phyloP scores from a whole-genome alignment of 2,113 vertebrate species.

The Rousettus leschenaultii region DNA sequence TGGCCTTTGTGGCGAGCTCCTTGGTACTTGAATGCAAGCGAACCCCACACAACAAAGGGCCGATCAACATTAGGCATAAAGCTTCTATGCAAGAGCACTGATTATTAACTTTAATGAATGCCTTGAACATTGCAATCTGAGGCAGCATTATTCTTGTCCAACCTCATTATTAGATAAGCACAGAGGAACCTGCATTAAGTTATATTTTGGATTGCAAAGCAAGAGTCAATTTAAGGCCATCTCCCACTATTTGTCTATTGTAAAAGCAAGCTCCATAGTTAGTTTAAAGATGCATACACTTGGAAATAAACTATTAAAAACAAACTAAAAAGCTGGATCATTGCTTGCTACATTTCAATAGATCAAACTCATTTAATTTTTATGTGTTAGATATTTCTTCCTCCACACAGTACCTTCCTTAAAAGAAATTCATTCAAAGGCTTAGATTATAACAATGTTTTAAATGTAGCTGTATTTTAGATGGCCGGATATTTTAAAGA shows the following conservation, averaged over 20 bases:
- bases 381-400: constrained; percentile 3
- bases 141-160: constrained; percentile 64
- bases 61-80: constrained; percentile 60
- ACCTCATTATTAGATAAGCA: constrained; percentile 77
- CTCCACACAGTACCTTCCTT: neutral
- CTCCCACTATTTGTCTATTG: constrained; percentile 50
- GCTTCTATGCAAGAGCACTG: constrained; percentile 69
- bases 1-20: constrained; percentile 72
- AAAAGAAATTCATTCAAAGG: constrained; percentile 26
- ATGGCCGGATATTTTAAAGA: neutral
- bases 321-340: constrained; percentile 31
- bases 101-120: constrained; percentile 78
- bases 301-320: constrained; percentile 52
- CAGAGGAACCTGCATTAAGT: constrained; percentile 67
- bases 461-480: neutral
- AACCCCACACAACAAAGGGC: constrained; percentile 61
- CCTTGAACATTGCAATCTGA: constrained; percentile 67
- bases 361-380: constrained; percentile 34
- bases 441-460: neutral
- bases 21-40: constrained; percentile 65
- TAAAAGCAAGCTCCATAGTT: constrained; percentile 59
- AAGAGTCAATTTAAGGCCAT: constrained; percentile 64
- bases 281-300: constrained; percentile 17
- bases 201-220: constrained; percentile 70
- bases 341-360: constrained; percentile 47